A percentile compares a stretch with the other conserved stretches of the same genome.
phyloP scores from a whole-genome alignment of 2,113 vertebrate species.

The Microcebus tavaratra region DNA sequence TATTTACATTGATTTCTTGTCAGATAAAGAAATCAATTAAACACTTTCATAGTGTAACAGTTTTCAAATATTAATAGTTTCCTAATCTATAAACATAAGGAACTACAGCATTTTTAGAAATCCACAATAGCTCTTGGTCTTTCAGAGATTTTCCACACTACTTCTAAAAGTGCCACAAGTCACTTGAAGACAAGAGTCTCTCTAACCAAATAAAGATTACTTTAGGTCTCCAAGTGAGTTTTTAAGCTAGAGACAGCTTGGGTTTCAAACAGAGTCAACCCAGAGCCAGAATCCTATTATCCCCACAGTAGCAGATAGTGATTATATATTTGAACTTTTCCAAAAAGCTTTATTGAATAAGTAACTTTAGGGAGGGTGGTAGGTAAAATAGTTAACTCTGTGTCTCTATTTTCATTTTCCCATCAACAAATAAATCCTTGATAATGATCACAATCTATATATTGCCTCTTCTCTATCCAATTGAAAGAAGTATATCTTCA shows the following conservation, averaged over 20 bases:
- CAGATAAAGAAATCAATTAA: background rate
- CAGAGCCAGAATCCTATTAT: background rate
- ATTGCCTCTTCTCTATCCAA: background rate
- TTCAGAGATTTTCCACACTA: background rate
- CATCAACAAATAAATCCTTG: background rate
- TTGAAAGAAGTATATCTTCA: background rate
- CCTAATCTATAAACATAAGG: background rate
- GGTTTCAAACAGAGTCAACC: background rate
- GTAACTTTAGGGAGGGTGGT: background rate
- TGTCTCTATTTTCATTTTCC: background rate
- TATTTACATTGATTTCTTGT: conserved; percentile 29
- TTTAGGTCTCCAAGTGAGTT: background rate
- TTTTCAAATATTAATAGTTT: background rate
- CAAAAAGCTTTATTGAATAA: background rate
- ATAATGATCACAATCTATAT: background rate
- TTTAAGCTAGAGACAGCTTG: background rate
- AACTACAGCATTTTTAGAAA: background rate
- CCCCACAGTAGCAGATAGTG: background rate
- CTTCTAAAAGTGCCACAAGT: background rate
- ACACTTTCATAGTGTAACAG: background rate
- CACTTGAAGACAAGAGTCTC: background rate
- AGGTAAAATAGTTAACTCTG: background rate
- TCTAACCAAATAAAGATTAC: background rate
- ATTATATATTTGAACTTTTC: background rate
- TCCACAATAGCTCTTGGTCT: background rate